Conservation (phyloP, 2,888 invertebrate genomes). For the Ischnura elegans region DNA sequence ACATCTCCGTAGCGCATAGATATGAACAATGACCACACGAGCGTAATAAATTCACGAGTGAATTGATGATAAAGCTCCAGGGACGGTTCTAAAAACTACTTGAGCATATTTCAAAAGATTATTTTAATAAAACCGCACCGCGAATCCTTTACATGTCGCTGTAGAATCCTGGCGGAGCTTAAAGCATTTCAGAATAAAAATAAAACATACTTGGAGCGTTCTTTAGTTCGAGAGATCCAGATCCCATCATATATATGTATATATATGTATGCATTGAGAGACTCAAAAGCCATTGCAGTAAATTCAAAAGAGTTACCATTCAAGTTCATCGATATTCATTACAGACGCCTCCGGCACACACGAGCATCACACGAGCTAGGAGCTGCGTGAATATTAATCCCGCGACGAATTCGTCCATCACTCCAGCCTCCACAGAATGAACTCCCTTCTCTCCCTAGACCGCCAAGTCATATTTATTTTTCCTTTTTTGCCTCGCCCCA, state of each 20-base stretch:
- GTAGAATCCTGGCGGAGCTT: not conserved
- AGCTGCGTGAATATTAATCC: not conserved
- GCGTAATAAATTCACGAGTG: not conserved
- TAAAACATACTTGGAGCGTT: not conserved
- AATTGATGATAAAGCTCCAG: not conserved
- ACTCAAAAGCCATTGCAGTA: not conserved
- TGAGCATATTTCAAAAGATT: not conserved
- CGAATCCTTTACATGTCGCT: not conserved
- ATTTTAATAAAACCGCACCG: not conserved
- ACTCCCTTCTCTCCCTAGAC: not conserved
- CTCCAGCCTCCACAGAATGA: not conserved
- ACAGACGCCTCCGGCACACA: conserved; percentile 26
- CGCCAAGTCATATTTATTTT: too few relatives aligned
- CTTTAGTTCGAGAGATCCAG: not conserved
- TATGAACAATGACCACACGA: not conserved
- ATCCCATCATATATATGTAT: too few relatives aligned
- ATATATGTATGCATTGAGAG: not conserved
- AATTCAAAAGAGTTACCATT: not conserved
- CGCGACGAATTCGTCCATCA: not conserved
- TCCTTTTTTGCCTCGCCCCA: not conserved
- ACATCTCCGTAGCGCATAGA: too few relatives aligned
- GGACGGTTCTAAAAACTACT: not conserved
- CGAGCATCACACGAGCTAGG: not conserved
- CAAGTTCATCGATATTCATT: not conserved
- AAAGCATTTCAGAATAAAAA: not conserved